These are phyloP conservation scores for Oenanthe oenanthe DNA, from an alignment of 2,113 vertebrate genomes.

Conservation along the genomic window DNA sequence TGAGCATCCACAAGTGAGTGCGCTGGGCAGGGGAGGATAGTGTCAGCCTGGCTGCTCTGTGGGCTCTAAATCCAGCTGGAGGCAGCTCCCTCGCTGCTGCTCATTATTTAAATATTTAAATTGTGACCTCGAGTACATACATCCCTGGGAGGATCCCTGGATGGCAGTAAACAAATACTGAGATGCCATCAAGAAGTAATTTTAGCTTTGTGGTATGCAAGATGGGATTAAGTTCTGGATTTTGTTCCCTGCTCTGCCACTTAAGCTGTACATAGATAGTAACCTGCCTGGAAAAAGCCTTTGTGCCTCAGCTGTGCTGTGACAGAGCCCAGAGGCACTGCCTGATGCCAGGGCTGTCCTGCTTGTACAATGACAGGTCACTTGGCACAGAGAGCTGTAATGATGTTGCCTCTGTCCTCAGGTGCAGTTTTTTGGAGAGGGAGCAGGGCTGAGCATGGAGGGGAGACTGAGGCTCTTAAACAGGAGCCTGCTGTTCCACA, in stretches of 20 bases:
- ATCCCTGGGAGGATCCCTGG: neutral
- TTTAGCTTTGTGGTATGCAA: neutral
- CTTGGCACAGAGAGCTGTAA: neutral
- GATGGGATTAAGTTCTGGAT: slow-evolving; percentile 31
- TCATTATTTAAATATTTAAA: neutral
- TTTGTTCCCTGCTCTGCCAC: slow-evolving; percentile 10
- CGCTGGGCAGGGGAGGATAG: neutral
- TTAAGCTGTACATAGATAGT: slow-evolving; percentile 31
- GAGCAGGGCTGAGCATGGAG: neutral
- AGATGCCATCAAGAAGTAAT: neutral
- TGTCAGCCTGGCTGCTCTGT: neutral
- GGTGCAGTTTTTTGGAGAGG: neutral
- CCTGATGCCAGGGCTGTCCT: neutral
- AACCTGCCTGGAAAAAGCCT: slow-evolving; percentile 7
- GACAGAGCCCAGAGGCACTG: neutral
- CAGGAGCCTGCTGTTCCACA: neutral
- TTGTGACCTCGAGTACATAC: neutral
- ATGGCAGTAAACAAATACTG: neutral
- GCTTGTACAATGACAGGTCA: neutral
- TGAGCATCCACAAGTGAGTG: slow-evolving; percentile 97
- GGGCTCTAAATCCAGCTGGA: neutral
- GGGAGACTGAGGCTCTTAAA: neutral
- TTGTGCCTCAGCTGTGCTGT: neutral
- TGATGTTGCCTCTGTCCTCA: neutral
- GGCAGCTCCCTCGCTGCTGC: neutral